Conservation (phyloP, 2,113 vertebrate species). For the Psilopogon haemacephalus region DNA sequence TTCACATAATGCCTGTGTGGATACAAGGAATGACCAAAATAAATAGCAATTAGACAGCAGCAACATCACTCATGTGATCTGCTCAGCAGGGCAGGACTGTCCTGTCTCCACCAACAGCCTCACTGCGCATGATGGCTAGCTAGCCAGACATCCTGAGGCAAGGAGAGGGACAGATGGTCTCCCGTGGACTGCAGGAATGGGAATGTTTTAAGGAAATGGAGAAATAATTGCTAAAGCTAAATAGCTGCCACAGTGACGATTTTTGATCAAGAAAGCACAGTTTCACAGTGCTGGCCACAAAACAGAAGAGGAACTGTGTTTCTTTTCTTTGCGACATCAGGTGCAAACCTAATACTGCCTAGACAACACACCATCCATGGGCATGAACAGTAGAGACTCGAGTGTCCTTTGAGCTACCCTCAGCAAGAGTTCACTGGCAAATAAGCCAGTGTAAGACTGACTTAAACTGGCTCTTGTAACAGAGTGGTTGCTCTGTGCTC, state of each 20-base stretch:
- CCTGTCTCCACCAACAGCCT: background rate
- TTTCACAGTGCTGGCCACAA: background rate
- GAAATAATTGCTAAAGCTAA: background rate
- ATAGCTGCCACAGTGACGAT: background rate
- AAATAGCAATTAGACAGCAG: slow-evolving; percentile 60
- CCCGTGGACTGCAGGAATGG: background rate
- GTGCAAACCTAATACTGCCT: rapidly evolving
- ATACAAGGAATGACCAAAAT: slow-evolving; percentile 67
- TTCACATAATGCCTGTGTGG: slow-evolving; percentile 63
- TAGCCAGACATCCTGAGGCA: background rate
- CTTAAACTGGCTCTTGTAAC: background rate
- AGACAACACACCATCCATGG: no score
- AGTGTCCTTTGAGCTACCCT: background rate
- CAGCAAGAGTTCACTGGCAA: background rate
- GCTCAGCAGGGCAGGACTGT: background rate
- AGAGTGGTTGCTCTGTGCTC: rapidly evolving
- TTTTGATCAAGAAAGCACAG: background rate
- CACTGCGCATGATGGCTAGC: rapidly evolving
- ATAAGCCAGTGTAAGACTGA: background rate
- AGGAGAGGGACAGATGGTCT: background rate
- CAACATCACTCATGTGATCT: background rate
- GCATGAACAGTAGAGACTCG: rapidly evolving
- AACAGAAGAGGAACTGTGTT: background rate
- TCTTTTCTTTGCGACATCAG: background rate
- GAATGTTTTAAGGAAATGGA: background rate